These are phyloP conservation scores for Troides oblongomaculatus DNA, from an alignment of 2,888 invertebrate species.

Conservation along the genomic window DNA sequence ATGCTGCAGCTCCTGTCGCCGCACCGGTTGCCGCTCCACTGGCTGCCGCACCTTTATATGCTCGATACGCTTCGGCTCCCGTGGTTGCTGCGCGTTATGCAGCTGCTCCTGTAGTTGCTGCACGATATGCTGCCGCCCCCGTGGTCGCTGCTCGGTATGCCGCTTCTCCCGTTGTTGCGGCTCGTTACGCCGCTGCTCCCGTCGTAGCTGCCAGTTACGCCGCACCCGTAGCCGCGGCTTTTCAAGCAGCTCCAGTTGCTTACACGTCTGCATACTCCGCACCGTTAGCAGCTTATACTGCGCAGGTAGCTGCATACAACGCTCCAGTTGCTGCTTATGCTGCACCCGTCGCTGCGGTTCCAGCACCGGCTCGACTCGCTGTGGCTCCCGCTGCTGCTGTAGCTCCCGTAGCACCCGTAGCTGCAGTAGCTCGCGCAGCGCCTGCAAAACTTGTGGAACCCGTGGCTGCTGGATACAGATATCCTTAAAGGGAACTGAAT, in stretches of 20 bases:
- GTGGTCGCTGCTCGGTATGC: conserved; percentile 35
- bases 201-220: conserved; percentile 45
- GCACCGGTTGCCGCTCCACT: conserved; percentile 31
- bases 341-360: conserved; percentile 43
- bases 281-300: conserved; percentile 40
- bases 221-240: conserved; percentile 32
- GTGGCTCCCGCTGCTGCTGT: conserved; percentile 44
- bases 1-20: conserved; percentile 39
- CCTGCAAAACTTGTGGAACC: conserved; percentile 82
- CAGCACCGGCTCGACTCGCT: conserved; percentile 39
- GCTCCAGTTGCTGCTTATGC: conserved; percentile 41
- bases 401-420: conserved; percentile 67
- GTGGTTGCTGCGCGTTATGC: conserved; percentile 33
- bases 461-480: conserved; percentile 63
- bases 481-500: conserved; percentile 56
- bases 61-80: conserved; percentile 33
- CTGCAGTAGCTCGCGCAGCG: conserved; percentile 79
- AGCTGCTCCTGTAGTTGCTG: conserved; percentile 34
- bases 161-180: conserved; percentile 36
- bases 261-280: conserved; percentile 41
- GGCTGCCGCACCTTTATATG: conserved; percentile 34
- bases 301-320: conserved; percentile 34
- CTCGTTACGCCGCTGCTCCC: conserved; percentile 53
- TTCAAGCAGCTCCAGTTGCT: conserved; percentile 34
- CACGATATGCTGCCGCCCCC: conserved; percentile 35